phyloP scores from a whole-genome alignment of 2,113 vertebrate species.

The Chloropsis hardwickii region DNA sequence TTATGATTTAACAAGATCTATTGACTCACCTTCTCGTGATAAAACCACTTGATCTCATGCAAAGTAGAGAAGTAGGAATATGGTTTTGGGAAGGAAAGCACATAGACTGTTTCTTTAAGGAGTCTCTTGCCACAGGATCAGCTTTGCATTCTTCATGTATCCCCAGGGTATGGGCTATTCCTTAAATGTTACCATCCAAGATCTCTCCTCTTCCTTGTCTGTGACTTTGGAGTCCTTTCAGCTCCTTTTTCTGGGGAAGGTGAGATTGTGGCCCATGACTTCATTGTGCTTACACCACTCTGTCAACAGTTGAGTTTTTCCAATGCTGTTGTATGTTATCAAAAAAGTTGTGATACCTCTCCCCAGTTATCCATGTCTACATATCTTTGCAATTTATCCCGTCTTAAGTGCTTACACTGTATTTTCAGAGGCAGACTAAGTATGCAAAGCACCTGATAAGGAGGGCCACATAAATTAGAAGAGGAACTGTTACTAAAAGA shows the following conservation, averaged over 20 bases:
- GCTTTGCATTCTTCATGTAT: accelerated
- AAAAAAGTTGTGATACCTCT: neutral
- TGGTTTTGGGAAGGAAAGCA: neutral
- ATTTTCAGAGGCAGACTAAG: neutral
- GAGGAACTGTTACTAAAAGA: neutral
- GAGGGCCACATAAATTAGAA: neutral
- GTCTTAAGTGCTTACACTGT: neutral
- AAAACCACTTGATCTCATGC: neutral
- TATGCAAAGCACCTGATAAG: neutral
- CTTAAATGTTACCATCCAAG: neutral
- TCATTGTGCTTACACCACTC: neutral
- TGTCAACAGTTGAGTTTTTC: neutral
- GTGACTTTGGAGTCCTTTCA: neutral
- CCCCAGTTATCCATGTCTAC: neutral
- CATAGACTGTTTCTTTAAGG: neutral
- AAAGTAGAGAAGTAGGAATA: neutral
- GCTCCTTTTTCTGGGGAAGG: neutral
- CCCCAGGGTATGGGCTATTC: neutral
- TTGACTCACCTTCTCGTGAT: neutral
- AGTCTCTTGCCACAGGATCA: neutral
- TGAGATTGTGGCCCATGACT: neutral
- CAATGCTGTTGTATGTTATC: neutral
- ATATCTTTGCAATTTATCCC: neutral
- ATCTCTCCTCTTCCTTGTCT: neutral
- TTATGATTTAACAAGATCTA: neutral